A percentile compares a stretch with the other conserved stretches of the same genome.
phyloP scores from a whole-genome alignment of 2,797 vertebrate genomes.

The Poeciliopsis gracilis region DNA sequence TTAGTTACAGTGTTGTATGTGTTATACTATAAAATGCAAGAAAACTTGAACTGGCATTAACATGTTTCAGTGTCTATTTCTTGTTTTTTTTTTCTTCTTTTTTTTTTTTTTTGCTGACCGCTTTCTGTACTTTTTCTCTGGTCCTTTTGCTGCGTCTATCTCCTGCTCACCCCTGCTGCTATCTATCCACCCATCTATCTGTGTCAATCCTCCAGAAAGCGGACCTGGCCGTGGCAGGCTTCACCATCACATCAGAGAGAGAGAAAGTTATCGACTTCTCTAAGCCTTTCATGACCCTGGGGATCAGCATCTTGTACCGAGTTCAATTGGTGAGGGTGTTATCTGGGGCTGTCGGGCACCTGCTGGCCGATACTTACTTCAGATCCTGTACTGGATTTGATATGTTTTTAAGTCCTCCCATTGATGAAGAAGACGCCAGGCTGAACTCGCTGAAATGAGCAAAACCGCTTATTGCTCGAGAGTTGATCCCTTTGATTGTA shows the following conservation, averaged over 20 bases:
- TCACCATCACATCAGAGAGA: constrained; percentile 94
- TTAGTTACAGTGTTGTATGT: neutral
- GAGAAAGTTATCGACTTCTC: constrained; percentile 94
- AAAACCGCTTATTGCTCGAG: constrained; percentile 25
- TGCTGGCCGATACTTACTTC: constrained; percentile 27
- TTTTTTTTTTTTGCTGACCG: constrained; percentile 46
- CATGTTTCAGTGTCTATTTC: constrained; percentile 2
- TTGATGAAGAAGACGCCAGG: constrained; percentile 26
- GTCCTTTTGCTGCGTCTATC: constrained; percentile 38
- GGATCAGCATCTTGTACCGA: constrained; percentile 95
- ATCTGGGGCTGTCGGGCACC: constrained; percentile 27
- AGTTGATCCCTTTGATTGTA: constrained; percentile 35
- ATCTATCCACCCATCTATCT: constrained; percentile 46
- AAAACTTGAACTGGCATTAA: neutral
- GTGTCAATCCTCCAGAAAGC: constrained; percentile 85
- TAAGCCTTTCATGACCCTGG: constrained; percentile 95
- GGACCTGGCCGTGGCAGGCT: constrained; percentile 91
- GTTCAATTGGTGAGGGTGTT: constrained; percentile 88
- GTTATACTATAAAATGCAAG: neutral
- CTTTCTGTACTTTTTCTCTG: constrained; percentile 31
- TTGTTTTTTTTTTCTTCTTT: neutral
- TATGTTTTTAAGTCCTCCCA: constrained; percentile 36
- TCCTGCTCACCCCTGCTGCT: constrained; percentile 26
- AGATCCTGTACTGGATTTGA: constrained; percentile 45
- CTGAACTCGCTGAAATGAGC: constrained; percentile 23